These are phyloP conservation scores for Malacoctenus gilli DNA, from an alignment of 2,797 vertebrate species.

Conservation along the genomic window DNA sequence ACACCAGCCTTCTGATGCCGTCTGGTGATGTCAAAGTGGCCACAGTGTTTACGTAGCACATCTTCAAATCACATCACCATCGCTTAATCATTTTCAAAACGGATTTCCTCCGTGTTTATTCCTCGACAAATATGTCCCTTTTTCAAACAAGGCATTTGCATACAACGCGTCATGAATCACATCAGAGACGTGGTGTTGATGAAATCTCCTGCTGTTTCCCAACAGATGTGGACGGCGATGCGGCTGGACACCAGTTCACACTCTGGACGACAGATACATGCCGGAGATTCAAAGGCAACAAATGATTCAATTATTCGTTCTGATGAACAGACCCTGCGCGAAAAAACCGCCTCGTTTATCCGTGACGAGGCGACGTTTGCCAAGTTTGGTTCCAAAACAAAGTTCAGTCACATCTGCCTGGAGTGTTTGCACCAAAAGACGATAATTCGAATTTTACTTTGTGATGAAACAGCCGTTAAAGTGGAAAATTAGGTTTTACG, in stretches of 20 bases:
- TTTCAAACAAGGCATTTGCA: constrained; percentile 51
- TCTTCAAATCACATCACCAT: constrained; percentile 24
- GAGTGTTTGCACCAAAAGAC: constrained; percentile 48
- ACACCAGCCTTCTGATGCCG: constrained; percentile 15
- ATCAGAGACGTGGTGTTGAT: constrained; percentile 58
- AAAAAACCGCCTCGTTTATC: constrained; percentile 57
- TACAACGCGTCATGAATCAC: constrained; percentile 56
- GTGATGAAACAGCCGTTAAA: constrained; percentile 23
- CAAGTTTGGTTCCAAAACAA: constrained; percentile 31
- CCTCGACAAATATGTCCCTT: constrained; percentile 10
- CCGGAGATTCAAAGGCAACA: constrained; percentile 60
- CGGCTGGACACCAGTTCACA: constrained; percentile 68
- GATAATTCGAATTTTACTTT: constrained; percentile 28
- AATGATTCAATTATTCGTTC: constrained; percentile 70
- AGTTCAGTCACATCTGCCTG: constrained; percentile 36
- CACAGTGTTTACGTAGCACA: constrained; percentile 9
- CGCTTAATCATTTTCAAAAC: constrained; percentile 38
- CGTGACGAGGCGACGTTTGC: constrained; percentile 30
- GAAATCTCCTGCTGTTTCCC: constrained; percentile 55
- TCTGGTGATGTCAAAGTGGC: constrained; percentile 23
- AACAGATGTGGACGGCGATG: constrained; percentile 58
- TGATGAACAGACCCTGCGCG: constrained; percentile 47
- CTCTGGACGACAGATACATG: constrained; percentile 64
- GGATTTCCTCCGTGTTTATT: constrained; percentile 23
- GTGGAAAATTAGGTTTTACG: neutral